Base-by-base conservation (phyloP, 2,113 vertebrate species). In the Holacanthus passer region DNA sequence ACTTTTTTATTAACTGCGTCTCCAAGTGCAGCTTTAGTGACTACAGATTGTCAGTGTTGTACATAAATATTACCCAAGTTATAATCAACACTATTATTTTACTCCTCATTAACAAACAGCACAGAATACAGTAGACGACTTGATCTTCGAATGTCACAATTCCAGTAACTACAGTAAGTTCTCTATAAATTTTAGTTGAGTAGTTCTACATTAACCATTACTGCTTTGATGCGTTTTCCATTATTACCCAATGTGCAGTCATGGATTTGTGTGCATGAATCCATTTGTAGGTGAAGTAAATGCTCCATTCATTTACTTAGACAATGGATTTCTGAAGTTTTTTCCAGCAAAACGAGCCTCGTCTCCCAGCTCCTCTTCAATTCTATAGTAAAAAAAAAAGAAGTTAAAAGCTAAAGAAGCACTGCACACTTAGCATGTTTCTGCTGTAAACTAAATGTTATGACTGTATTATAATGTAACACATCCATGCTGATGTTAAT, bases 361-460 rank as follows among this genome's bases (percentile, higher is more conserved):
- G 91, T 95, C 94, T 81, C 97, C 98, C 74, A 99, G 95, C 60
- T 99, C 98, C 91, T 99, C 98, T 94, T 99, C 98, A 88, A 99
- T 99, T 95, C 98, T 99, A 70, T 39, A 81, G 20, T n/a, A 2
- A 62, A 77, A 55, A 69, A 39, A 12, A 66, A 6, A 63, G 16
- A 63, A 7, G 35, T 13, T 10, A 0, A 22, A 27, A 29, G n/a
- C 77, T 76, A 73, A 24, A n/a, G n/a, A n/a, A n/a, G n/a, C n/a
- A n/a, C n/a, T n/a, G n/a, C n/a, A n/a, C n/a, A n/a, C n/a, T n/a
- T n/a, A n/a, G n/a, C n/a, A n/a, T n/a, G n/a, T n/a, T n/a, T n/a
- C n/a, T n/a, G n/a, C n/a, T n/a, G n/a, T n/a, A n/a, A n/a, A n/a
- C n/a, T n/a, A n/a, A n/a, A n/a, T n/a, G n/a, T n/a, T n/a, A n/a